Percentiles rank a stretch among this genome's conserved stretches.
Evolutionary conservation across 2,797 vertebrate species (phyloP).

Genomic region (Siniperca obscura): DNA sequence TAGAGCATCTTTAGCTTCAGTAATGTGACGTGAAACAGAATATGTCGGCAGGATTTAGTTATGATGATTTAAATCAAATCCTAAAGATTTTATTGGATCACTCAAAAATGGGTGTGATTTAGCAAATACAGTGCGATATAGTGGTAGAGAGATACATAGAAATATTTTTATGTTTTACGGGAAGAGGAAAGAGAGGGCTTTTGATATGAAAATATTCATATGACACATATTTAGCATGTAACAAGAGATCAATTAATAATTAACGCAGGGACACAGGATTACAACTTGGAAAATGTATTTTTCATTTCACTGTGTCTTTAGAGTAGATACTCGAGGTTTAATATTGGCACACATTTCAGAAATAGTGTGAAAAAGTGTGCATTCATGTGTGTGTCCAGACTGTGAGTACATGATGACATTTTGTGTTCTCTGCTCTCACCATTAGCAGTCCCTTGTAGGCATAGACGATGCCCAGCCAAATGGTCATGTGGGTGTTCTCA

Average conservation of each 20-base stretch:
- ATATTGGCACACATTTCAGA: neutral
- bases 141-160: neutral
- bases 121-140: too few species aligned
- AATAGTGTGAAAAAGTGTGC: neutral
- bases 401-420: constrained; percentile 26
- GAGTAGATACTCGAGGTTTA: neutral
- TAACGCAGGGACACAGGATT: neutral
- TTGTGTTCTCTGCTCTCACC: constrained; percentile 85
- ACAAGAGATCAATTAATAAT: neutral
- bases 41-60: neutral
- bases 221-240: neutral
- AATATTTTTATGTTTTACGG: neutral
- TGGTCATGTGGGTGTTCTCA: constrained; percentile 99
- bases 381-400: constrained; percentile 16
- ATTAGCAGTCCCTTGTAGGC: constrained; percentile 99
- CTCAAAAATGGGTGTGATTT: neutral
- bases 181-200: neutral
- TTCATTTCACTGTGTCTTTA: neutral
- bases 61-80: neutral
- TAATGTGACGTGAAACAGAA: neutral
- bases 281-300: neutral
- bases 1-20: too few species aligned
- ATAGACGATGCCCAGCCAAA: constrained; percentile 99
- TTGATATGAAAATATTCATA: neutral
- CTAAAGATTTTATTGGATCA: neutral